Base-by-base conservation (phyloP, 2,113 vertebrate species). In the Vidua chalybeata region DNA sequence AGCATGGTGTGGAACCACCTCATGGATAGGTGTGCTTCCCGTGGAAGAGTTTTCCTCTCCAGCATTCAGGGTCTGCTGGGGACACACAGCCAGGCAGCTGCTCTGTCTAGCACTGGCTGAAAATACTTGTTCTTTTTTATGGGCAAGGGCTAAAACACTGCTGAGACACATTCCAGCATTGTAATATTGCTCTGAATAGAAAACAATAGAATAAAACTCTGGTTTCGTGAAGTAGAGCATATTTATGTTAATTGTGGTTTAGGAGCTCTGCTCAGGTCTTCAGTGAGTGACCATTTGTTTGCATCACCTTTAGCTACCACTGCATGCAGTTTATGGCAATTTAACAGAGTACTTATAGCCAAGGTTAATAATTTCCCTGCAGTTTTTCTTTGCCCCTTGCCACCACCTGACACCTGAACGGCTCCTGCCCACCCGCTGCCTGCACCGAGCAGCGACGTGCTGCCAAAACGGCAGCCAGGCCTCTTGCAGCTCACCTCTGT, bases 351-450 rank as follows among this genome's bases (percentile, higher is more conserved):
- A 96, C 96, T 97, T 97, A 93, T 79, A 96, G 91, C 64, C 4
- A 8, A 87, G 81, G 77, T 93, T 93, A 92, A 95, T 75, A 33
- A 88, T 78, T 93, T 87, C 81, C 59, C 84, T 93, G 93, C 68
- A 73, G 73, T 93, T 96, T 96, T 95, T 97, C 94, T 96, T 91
- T 93, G 86, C 76, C 93, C 93, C 75, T 48, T 93, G 93, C 35
- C 74, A 90, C 68, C 73, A 72, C 66, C 91, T 95, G 92, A 88
- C 95, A 81, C 92, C 64, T 71, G 86, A 96, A 95, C 68, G 55
- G 78, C 84, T 93, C 39, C 84, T 90, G 72, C 79, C 51, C 68
- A 61, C 55, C n/a, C 49, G n/a, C 79, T 41, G 80, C 80, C 59
- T 37, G 74, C 80, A 37, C 87, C 0, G 0, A 91, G 92, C 54